Base-by-base conservation (phyloP, 2,113 vertebrate species). In the Rattus norvegicus region DNA sequence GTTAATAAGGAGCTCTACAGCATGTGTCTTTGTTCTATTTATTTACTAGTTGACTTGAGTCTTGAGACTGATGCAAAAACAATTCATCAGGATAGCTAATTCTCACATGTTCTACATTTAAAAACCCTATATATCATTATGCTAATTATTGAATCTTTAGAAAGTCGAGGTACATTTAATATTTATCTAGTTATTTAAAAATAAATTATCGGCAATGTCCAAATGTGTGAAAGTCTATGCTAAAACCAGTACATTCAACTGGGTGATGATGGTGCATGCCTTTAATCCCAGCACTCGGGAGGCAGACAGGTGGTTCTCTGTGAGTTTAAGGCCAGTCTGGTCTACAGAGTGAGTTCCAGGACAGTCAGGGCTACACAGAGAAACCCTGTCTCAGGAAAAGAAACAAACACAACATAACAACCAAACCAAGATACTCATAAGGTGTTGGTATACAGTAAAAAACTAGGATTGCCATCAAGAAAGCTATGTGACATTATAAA, bases 61-160 rank as follows among this genome's bases (percentile, higher is more conserved):
- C 79, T 67, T 93, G 26, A 84, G 47, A 93, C 47, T 92, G 70
- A 96, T 0, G 9, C 91, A 93, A 92, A 97, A 91, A 63, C 26
- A 96, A 87, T 93, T 96, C 14, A 2, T 83, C 70, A 88, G 3
- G 16, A 94, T 36, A 97, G 70, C 52, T 95, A 96, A 94, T 94
- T 84, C 56, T 93, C 43, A 91, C 63, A 80, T 52, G 59, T 70
- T 65, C 54, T 13, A 43, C 39, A 67, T 88, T 88, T 1, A 0
- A 24, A 92, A 87, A 90, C 17, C 24, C 61, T 54, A 56, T 12
- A 87, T 33, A 61, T n/a, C 16, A 69, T 33, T 69, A 33, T 84
- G 81, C 56, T 63, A 97, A 95, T 76, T 84, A 94, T 70, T 52
- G 70, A 95, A 96, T 73, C 59, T 89, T 61, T 61, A 95, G 7